Percentiles rank a stretch among this genome's conserved stretches.
Conservation (phyloP, 2,797 vertebrate genomes). For the Hyperoplus immaculatus region DNA sequence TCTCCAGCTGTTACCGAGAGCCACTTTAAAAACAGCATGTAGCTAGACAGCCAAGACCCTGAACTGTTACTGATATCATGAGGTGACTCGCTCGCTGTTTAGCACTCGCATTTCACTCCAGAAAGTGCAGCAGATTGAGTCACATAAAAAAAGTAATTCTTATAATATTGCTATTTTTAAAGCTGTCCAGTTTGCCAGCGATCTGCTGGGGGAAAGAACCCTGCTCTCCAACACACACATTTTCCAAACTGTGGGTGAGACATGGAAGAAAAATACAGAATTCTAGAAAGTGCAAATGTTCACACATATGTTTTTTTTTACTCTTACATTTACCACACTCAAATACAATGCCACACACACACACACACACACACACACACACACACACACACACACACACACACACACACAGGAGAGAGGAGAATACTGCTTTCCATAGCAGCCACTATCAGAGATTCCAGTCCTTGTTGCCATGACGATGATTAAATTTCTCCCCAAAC, state of each 20-base stretch:
- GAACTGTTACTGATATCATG: constrained; percentile 65
- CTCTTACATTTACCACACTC: constrained; percentile 40
- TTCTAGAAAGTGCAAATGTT: constrained; percentile 64
- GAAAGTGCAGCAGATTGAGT: constrained; percentile 45
- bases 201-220: constrained; percentile 61
- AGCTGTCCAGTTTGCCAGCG: constrained; percentile 54
- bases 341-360: constrained; percentile 42
- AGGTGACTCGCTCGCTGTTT: constrained; percentile 40
- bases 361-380: constrained; percentile 38
- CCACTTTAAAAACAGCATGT: constrained; percentile 76
- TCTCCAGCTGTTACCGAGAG: constrained; percentile 79
- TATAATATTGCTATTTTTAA: constrained; percentile 37
- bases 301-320: constrained; percentile 55
- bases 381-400: constrained; percentile 25
- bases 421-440: constrained; percentile 68
- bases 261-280: constrained; percentile 54
- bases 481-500: constrained; percentile 81
- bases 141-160: constrained; percentile 45
- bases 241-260: constrained; percentile 72
- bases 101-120: constrained; percentile 50
- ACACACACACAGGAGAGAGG: constrained; percentile 26
- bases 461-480: constrained; percentile 80
- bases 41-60: constrained; percentile 71
- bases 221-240: constrained; percentile 61
- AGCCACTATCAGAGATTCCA: constrained; percentile 80